A percentile compares a stretch with the other conserved stretches of the same genome.
Evolutionary conservation across 2,888 invertebrate species (phyloP).

Genomic region (Tipula confusa): DNA sequence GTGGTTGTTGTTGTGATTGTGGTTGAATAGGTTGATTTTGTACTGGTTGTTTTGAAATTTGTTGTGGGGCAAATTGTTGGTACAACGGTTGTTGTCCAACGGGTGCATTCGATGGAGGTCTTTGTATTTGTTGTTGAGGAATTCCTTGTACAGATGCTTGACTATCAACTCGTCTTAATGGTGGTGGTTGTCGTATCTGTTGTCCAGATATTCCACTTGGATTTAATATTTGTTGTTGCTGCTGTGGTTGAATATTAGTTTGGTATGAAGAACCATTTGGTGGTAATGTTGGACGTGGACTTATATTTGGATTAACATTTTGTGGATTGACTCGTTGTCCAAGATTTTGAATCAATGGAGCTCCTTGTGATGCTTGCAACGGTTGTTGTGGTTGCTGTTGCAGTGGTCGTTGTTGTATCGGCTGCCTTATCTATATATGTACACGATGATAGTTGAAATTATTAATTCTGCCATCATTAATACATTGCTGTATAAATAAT

Average conservation of each 20-base stretch:
- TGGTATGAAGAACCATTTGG: slow-evolving; percentile 30
- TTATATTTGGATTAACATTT: slow-evolving; percentile 42
- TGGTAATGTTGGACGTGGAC: slow-evolving; percentile 43
- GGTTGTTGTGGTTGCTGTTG: slow-evolving; percentile 38
- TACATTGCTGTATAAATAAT: background rate
- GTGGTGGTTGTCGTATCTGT: slow-evolving; percentile 26
- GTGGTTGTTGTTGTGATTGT: slow-evolving; percentile 37
- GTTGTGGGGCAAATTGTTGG: slow-evolving; percentile 17
- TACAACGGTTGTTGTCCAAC: slow-evolving; percentile 32
- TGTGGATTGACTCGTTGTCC: slow-evolving; percentile 40
- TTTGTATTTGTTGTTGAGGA: slow-evolving; percentile 38
- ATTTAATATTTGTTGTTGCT: slow-evolving; percentile 31
- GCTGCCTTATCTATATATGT: background rate
- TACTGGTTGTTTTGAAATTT: slow-evolving; percentile 29
- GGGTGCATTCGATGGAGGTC: slow-evolving; percentile 33
- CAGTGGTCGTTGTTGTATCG: slow-evolving; percentile 35
- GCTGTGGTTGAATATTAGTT: slow-evolving; percentile 32
- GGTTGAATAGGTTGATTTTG: slow-evolving; percentile 15
- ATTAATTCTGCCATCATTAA: background rate
- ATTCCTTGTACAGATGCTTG: slow-evolving; percentile 35
- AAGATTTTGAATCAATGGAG: slow-evolving; percentile 42
- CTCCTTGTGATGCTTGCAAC: slow-evolving; percentile 41
- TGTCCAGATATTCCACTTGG: slow-evolving; percentile 31
- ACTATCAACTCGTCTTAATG: slow-evolving; percentile 27
- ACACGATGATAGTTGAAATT: background rate